Conservation (phyloP, 2,888 invertebrate genomes). For the Lasioglossum malachurum region DNA sequence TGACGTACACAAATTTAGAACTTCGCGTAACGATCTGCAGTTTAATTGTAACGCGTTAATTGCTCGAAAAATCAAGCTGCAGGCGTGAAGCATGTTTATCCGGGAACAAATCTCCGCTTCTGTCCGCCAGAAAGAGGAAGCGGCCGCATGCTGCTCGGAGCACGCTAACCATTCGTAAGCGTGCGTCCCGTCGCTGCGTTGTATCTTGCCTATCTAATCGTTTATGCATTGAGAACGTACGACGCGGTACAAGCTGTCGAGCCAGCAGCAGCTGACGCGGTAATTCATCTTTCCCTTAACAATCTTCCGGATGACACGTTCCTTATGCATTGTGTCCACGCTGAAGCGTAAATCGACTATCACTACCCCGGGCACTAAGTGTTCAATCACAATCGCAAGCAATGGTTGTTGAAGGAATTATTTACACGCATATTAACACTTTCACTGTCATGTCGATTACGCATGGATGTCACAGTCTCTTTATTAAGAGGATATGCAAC, state of each 20-base stretch:
- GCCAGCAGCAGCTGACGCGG: constrained; percentile 51
- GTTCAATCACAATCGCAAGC: neutral
- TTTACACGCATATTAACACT: neutral
- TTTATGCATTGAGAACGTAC: constrained; percentile 28
- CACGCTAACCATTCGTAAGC: neutral
- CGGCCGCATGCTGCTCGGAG: neutral
- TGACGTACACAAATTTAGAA: neutral
- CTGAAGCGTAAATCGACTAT: neutral
- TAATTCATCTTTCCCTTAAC: constrained; percentile 42
- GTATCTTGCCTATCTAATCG: constrained; percentile 46
- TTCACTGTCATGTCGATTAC: too few relatives aligned
- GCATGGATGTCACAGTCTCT: too few relatives aligned
- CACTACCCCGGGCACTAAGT: neutral
- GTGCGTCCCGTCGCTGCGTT: constrained; percentile 16
- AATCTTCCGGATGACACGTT: constrained; percentile 49
- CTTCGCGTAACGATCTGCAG: neutral
- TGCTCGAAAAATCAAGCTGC: neutral
- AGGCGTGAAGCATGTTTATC: neutral
- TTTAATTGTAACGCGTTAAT: neutral
- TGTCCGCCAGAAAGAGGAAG: neutral
- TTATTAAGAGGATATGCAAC: too few relatives aligned
- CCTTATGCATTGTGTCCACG: neutral
- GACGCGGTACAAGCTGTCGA: constrained; percentile 26
- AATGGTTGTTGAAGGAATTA: neutral
- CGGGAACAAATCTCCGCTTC: neutral